These are phyloP conservation scores for Rhadina sibilatrix DNA, from an alignment of 2,113 vertebrate species.

Conservation along the genomic window DNA sequence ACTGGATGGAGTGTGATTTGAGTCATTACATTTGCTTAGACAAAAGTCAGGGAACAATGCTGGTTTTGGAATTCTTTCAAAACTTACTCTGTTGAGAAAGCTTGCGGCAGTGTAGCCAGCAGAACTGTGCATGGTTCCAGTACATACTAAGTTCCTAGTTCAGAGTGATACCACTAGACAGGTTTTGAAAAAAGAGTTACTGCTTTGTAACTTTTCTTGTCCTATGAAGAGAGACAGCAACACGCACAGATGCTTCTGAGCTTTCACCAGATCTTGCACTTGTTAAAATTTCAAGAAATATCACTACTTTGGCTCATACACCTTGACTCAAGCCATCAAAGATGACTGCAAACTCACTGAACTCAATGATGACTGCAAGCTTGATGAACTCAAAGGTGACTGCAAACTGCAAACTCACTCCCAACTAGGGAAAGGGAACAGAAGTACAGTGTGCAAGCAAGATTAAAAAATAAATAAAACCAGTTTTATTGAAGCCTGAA, in stretches of 20 bases:
- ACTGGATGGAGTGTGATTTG: background rate
- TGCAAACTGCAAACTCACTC: background rate
- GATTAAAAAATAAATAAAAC: background rate
- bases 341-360: background rate
- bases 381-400: background rate
- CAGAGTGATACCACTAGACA: slow-evolving; percentile 6
- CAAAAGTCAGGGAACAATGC: background rate
- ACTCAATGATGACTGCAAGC: background rate
- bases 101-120: background rate
- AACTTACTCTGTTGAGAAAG: background rate
- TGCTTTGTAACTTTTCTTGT: background rate
- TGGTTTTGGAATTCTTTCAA: slow-evolving; percentile 47
- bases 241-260: background rate
- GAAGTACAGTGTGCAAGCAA: background rate
- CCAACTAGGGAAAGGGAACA: background rate
- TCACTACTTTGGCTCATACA: background rate
- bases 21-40: background rate
- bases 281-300: background rate
- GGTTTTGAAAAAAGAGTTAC: slow-evolving; percentile 22
- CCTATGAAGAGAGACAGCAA: background rate
- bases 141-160: background rate
- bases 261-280: background rate
- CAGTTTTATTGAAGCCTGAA: background rate
- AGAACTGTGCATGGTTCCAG: background rate
- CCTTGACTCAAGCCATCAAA: background rate